A percentile compares a stretch with the other conserved stretches of the same genome.
These are phyloP conservation scores for Atlantisia rogersi DNA, from an alignment of 2,113 vertebrate genomes.

Conservation along the genomic window DNA sequence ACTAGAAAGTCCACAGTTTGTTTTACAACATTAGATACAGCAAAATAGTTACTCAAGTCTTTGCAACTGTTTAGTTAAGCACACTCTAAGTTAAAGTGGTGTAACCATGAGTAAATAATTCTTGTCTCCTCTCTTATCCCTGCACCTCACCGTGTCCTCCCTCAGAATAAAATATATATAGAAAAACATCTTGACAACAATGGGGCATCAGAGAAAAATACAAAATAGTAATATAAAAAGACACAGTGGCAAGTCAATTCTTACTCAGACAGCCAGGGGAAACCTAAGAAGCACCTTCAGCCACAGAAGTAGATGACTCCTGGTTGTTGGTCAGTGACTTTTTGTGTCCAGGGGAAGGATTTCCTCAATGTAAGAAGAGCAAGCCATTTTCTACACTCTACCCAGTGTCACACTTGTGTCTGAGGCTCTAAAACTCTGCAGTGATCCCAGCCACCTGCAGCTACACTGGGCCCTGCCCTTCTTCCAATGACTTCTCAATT, in stretches of 20 bases:
- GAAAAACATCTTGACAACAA: not conserved
- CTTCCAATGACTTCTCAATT: not conserved
- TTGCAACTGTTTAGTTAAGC: not conserved
- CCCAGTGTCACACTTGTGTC: not conserved
- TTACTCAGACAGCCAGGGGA: not conserved
- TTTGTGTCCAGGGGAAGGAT: not conserved
- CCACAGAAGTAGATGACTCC: not conserved
- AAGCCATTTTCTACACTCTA: not conserved
- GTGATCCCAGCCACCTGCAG: not conserved
- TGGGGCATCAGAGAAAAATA: not conserved
- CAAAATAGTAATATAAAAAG: not conserved
- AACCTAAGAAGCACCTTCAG: not conserved
- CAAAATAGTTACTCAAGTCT: not conserved
- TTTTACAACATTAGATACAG: not conserved
- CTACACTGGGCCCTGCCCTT: not conserved
- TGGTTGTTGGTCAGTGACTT: not conserved
- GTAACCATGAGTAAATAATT: not conserved
- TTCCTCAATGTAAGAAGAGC: not conserved
- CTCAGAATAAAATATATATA: not conserved
- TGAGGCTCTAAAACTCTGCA: not conserved
- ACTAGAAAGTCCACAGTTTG: not conserved
- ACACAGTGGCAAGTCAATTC: not conserved
- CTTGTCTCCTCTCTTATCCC: not conserved
- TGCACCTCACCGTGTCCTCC: not conserved
- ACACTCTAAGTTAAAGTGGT: not conserved